Percentiles rank a stretch among this genome's conserved stretches.
These are phyloP conservation scores for Lycaon pictus DNA, from an alignment of 2,113 vertebrate species.

Conservation along the genomic window DNA sequence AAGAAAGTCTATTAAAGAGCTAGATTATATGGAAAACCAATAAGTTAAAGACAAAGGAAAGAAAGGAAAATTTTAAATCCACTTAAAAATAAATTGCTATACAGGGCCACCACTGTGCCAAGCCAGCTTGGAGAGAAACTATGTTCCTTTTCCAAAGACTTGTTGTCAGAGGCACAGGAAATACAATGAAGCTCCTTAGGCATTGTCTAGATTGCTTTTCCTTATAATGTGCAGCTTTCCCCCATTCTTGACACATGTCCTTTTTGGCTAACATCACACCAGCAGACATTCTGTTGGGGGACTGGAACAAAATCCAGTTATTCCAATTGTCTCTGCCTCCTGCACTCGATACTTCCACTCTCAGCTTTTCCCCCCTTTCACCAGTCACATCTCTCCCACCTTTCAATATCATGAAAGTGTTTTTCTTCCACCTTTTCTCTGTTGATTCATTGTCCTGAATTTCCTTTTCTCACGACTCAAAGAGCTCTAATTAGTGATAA, in stretches of 20 bases:
- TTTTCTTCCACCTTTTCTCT: not conserved
- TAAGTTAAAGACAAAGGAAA: not conserved
- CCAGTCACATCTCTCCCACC: not conserved
- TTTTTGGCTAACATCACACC: not conserved
- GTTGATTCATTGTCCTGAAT: not conserved
- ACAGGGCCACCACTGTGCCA: not conserved
- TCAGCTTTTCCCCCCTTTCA: not conserved
- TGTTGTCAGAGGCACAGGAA: not conserved
- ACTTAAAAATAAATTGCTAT: not conserved
- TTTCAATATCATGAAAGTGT: not conserved
- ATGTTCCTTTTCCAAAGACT: not conserved
- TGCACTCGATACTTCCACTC: not conserved
- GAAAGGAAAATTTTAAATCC: not conserved
- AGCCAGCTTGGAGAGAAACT: not conserved
- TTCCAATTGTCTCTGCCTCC: not conserved
- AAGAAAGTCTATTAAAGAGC: not conserved
- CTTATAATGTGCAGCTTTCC: not conserved
- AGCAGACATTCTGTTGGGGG: not conserved
- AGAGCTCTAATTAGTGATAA: not conserved
- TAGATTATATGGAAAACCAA: not conserved
- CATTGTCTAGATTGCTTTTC: not conserved
- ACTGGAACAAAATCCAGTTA: not conserved
- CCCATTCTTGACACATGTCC: not conserved
- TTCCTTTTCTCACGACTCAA: not conserved
- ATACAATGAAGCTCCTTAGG: too few species aligned